phyloP scores from a whole-genome alignment of 2,888 invertebrate genomes.

The Lypha dubia region DNA sequence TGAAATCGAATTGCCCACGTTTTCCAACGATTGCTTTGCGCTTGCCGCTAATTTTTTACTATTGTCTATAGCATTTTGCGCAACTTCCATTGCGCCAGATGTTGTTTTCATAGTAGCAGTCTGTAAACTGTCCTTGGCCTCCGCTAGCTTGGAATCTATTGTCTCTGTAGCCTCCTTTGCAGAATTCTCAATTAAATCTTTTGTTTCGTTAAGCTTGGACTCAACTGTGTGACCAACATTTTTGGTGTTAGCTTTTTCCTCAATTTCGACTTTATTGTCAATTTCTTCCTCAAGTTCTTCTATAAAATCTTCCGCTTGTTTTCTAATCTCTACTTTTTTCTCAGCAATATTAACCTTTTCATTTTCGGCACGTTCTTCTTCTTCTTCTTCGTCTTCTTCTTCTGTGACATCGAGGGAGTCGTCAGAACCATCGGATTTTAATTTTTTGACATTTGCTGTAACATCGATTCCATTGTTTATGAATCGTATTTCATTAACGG shows the following conservation, averaged over 20 bases:
- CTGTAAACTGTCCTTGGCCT: slow-evolving; percentile 55
- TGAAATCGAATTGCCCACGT: slow-evolving; percentile 47
- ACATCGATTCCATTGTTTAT: slow-evolving; percentile 83
- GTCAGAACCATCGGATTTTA: slow-evolving; percentile 73
- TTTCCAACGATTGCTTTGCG: slow-evolving; percentile 61
- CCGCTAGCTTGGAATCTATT: slow-evolving; percentile 61
- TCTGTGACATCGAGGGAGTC: slow-evolving; percentile 74
- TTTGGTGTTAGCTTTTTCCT: slow-evolving; percentile 30
- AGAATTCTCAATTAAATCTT: slow-evolving; percentile 42
- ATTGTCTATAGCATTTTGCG: slow-evolving; percentile 71
- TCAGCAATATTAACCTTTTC: slow-evolving; percentile 68
- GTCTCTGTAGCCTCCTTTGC: slow-evolving; percentile 53
- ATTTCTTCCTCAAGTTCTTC: slow-evolving; percentile 69
- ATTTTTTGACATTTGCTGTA: slow-evolving; percentile 79
- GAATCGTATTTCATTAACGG: slow-evolving; percentile 82
- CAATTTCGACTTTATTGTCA: slow-evolving; percentile 48
- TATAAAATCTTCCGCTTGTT: slow-evolving; percentile 57
- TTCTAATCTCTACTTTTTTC: slow-evolving; percentile 74
- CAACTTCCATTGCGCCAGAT: slow-evolving; percentile 72
- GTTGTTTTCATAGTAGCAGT: slow-evolving; percentile 53
- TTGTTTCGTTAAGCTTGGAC: slow-evolving; percentile 47
- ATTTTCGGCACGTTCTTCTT: slow-evolving; percentile 70
- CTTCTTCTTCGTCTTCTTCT: slow-evolving; percentile 53
- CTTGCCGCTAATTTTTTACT: slow-evolving; percentile 64
- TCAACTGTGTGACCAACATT: slow-evolving; percentile 58